phyloP scores from a whole-genome alignment of 1,140 invertebrate species.

The Dufourea novaeangliae region DNA sequence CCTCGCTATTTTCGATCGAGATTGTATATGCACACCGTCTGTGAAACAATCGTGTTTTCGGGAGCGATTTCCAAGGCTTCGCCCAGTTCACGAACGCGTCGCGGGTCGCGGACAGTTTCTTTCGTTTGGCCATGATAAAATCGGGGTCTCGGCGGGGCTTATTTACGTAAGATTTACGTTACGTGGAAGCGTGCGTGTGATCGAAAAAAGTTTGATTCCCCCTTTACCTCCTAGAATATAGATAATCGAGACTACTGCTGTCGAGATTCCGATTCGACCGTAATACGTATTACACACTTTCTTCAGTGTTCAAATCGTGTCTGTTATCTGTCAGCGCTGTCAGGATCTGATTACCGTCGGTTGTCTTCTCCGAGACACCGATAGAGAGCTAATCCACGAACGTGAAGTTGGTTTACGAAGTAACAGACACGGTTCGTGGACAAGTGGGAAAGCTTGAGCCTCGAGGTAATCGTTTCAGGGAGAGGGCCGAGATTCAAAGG shows the following conservation, averaged over 20 bases:
- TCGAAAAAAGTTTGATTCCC: not conserved
- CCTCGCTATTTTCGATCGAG: conserved; percentile 7
- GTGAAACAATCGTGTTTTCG: not conserved
- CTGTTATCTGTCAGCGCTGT: not conserved
- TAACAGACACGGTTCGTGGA: not conserved
- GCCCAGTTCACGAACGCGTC: not conserved
- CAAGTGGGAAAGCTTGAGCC: not conserved
- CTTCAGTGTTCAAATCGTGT: not conserved
- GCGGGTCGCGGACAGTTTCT: not conserved
- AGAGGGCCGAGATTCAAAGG: conserved; percentile 17
- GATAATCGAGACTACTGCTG: not conserved
- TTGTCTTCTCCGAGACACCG: not conserved
- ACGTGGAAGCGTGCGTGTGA: not conserved
- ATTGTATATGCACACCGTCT: too few species aligned
- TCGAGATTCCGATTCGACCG: not conserved
- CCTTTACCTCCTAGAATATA: too few species aligned
- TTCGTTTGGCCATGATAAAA: not conserved
- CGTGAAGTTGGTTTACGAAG: conserved; percentile 8
- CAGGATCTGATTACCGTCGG: not conserved
- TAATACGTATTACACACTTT: too few species aligned
- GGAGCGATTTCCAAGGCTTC: not conserved
- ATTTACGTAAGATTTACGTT: not conserved
- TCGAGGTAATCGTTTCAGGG: too few species aligned
- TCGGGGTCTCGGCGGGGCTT: not conserved
- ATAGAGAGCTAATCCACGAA: not conserved